Evolutionary conservation across 2,888 invertebrate genomes (phyloP).

Genomic region (Plutella xylostella): DNA sequence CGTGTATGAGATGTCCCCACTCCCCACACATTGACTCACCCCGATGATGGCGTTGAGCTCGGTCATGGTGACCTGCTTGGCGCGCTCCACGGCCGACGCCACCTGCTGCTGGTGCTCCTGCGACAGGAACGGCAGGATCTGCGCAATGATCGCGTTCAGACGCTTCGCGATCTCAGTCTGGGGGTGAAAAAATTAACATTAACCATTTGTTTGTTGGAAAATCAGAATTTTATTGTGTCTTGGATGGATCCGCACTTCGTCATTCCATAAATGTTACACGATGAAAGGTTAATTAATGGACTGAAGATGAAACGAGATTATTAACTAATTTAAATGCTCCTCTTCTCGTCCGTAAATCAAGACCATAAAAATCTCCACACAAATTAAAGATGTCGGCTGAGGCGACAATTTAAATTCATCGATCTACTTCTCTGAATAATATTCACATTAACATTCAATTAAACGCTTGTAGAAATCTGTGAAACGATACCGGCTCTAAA

Average conservation of each 20-base stretch:
- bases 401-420: constrained; percentile 23
- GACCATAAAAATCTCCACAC: neutral
- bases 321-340: too few relatives aligned
- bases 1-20: neutral
- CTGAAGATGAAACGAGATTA: too few relatives aligned
- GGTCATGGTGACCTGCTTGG: constrained; percentile 95
- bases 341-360: too few relatives aligned
- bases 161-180: constrained; percentile 97
- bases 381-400: neutral
- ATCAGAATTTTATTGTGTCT: too few relatives aligned
- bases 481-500: too few relatives aligned
- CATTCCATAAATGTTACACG: too few relatives aligned
- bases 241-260: too few relatives aligned
- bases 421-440: constrained; percentile 38
- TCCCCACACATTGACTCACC: constrained; percentile 71
- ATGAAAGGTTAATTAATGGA: too few relatives aligned
- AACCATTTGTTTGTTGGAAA: too few relatives aligned
- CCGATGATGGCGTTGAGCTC: constrained; percentile 94
- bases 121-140: constrained; percentile 92
- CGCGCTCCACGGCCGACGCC: constrained; percentile 91
- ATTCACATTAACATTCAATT: constrained; percentile 45
- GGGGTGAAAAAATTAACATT: too few relatives aligned
- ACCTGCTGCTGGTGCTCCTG: constrained; percentile 95
- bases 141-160: constrained; percentile 92
- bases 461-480: constrained; percentile 36